These are phyloP conservation scores for Anguilla marmorata DNA, from an alignment of 2,797 vertebrate species.

Conservation along the genomic window DNA sequence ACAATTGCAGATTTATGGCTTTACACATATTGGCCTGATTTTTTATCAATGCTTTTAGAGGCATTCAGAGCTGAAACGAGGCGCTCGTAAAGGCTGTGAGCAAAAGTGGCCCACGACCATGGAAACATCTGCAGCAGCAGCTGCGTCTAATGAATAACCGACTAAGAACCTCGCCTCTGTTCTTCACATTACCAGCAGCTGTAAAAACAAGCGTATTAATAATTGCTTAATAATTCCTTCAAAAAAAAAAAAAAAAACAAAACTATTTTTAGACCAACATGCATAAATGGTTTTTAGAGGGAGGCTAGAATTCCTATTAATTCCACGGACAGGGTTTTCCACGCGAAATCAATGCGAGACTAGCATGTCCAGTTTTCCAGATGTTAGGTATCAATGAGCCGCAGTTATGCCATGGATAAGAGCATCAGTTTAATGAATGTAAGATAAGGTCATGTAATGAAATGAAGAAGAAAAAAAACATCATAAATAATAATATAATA, in stretches of 20 bases:
- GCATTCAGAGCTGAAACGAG: neutral
- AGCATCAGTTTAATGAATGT: neutral
- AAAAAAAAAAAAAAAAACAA: neutral
- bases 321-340: neutral
- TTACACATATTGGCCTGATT: neutral
- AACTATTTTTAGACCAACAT: neutral
- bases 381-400: neutral
- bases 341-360: neutral
- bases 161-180: neutral
- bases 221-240: neutral
- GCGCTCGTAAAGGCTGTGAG: neutral
- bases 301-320: neutral
- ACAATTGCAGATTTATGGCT: neutral
- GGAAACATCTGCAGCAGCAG: slow-evolving; percentile 26
- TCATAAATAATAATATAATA: neutral
- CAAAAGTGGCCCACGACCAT: neutral
- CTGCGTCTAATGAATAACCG: neutral
- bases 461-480: neutral
- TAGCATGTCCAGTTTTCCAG: neutral
- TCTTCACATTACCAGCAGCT: neutral
- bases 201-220: neutral
- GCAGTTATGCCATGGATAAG: neutral
- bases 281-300: neutral
- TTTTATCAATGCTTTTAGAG: neutral
- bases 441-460: neutral